These are phyloP conservation scores for Lepus oiostolus DNA, from an alignment of 2,797 vertebrate genomes.

Conservation along the genomic window DNA sequence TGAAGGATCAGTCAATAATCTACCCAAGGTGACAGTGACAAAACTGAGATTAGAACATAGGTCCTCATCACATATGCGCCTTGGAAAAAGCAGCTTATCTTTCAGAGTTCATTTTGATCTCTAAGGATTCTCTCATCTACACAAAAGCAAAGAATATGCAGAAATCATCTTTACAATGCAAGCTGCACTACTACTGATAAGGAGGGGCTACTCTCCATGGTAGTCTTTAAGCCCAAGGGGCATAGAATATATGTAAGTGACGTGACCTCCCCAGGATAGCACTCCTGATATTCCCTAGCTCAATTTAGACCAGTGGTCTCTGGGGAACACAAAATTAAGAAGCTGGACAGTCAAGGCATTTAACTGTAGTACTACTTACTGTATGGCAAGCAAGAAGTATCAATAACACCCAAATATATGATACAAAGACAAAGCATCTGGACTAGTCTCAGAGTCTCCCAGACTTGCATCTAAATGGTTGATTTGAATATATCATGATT, in stretches of 20 bases:
- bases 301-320: neutral
- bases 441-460: conserved; percentile 49
- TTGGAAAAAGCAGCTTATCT: neutral
- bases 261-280: neutral
- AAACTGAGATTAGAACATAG: neutral
- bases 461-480: neutral
- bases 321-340: neutral
- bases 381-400: neutral
- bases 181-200: neutral
- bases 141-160: neutral
- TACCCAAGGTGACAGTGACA: neutral
- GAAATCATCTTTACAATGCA: neutral
- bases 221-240: neutral
- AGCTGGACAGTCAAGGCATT: neutral
- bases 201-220: neutral
- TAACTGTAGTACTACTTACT: neutral
- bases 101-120: neutral
- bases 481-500: conserved; percentile 10
- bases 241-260: neutral
- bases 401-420: neutral
- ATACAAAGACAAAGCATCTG: conserved; percentile 21
- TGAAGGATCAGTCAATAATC: neutral
- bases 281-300: neutral
- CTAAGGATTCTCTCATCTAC: neutral
- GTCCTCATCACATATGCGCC: neutral